phyloP scores from a whole-genome alignment of 2,888 invertebrate genomes.

The Schizotus pectinicornis region DNA sequence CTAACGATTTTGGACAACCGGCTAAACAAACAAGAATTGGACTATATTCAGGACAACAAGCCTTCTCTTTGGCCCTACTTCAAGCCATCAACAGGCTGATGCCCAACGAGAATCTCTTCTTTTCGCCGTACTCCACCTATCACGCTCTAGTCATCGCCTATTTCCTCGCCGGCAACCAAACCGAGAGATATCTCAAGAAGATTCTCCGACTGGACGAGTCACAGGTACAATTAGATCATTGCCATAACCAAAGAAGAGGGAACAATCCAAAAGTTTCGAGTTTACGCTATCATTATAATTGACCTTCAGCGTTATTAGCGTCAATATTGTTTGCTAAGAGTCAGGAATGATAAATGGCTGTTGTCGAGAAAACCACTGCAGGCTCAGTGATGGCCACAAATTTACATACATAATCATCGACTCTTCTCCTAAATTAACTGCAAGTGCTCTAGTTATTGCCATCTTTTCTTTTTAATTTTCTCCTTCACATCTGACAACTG shows the following conservation, averaged over 20 bases:
- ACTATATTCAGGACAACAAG: conserved; percentile 67
- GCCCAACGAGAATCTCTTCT: conserved; percentile 79
- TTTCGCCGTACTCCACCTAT: conserved; percentile 87
- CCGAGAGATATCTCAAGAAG: conserved; percentile 69
- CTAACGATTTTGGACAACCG: conserved; percentile 53
- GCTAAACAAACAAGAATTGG: conserved; percentile 42
- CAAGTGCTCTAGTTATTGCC: too few species aligned
- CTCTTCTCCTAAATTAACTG: too few species aligned
- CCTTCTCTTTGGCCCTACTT: conserved; percentile 75
- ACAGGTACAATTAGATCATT: conserved; percentile 56
- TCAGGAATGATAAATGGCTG: too few species aligned
- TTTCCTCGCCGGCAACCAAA: conserved; percentile 75
- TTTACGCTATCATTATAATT: too few species aligned
- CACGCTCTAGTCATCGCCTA: conserved; percentile 80
- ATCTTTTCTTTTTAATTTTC: too few species aligned
- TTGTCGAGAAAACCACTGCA: too few species aligned
- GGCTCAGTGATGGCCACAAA: neutral
- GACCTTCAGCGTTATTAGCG: too few species aligned
- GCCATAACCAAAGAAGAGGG: too few species aligned
- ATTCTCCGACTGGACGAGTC: conserved; percentile 67
- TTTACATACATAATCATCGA: too few species aligned
- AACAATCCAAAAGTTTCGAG: too few species aligned
- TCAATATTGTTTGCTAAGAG: neutral
- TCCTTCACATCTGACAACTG: too few species aligned
- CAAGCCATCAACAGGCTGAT: conserved; percentile 69